These are phyloP conservation scores for Catocala sponsa DNA, from an alignment of 2,888 invertebrate genomes.

Conservation along the genomic window DNA sequence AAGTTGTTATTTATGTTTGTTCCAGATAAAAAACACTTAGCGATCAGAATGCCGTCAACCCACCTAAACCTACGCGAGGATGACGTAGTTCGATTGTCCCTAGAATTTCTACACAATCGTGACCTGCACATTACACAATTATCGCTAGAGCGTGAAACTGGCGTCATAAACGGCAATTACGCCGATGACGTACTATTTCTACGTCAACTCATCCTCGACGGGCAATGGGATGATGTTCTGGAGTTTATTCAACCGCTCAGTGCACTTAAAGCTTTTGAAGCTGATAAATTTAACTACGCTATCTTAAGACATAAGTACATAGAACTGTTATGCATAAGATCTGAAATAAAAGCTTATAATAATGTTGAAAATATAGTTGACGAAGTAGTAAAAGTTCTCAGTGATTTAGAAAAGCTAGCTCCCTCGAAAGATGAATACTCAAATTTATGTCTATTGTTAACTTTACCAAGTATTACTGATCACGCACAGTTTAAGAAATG, in stretches of 20 bases:
- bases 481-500: conserved; percentile 97
- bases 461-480: conserved; percentile 96
- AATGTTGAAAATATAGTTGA: conserved; percentile 97
- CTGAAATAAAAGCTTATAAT: conserved; percentile 95
- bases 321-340: conserved; percentile 97
- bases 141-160: conserved; percentile 97
- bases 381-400: conserved; percentile 97
- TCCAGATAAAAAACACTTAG: conserved; percentile 57
- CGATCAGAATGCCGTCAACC: conserved; percentile 91
- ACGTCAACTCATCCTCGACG: conserved; percentile 97
- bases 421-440: conserved; percentile 98
- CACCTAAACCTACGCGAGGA: conserved; percentile 95
- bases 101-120: conserved; percentile 96
- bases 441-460: conserved; percentile 95
- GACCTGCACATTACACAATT: conserved; percentile 97
- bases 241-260: conserved; percentile 98
- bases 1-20: conserved; percentile 44
- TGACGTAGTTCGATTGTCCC: conserved; percentile 94
- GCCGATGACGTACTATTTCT: conserved; percentile 98
- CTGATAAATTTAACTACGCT: conserved; percentile 94
- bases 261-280: conserved; percentile 93
- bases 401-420: conserved; percentile 95
- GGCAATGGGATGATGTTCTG: conserved; percentile 99
- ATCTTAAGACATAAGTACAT: conserved; percentile 97
- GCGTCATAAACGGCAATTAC: conserved; percentile 97